Percentiles rank a stretch among this genome's conserved stretches.
Evolutionary conservation across 2,113 vertebrate genomes (phyloP).

Genomic region (Acrocephalus arundinaceus): DNA sequence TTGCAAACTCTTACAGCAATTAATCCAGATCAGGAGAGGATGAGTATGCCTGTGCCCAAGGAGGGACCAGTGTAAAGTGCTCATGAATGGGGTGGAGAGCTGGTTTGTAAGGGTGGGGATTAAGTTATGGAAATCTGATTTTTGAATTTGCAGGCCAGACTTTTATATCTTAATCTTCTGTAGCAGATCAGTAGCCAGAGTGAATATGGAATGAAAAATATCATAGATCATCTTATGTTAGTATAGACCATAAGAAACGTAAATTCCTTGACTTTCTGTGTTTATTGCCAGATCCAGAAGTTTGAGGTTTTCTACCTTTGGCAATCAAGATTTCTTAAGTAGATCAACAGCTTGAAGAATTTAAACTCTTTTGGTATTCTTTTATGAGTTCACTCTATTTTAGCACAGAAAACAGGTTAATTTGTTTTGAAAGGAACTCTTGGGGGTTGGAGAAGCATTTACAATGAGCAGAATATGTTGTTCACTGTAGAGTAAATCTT

Average conservation of each 20-base stretch:
- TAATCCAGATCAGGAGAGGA: neutral
- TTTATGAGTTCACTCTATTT: neutral
- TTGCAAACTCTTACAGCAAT: neutral
- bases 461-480: neutral
- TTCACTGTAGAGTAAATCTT: neutral
- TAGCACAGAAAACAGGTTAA: neutral
- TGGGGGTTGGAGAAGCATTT: fast-evolving
- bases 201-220: neutral
- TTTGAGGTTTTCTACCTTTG: neutral
- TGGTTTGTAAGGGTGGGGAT: neutral
- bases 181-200: neutral
- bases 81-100: neutral
- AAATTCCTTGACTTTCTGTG: neutral
- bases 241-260: neutral
- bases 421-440: neutral
- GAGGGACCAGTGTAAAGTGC: neutral
- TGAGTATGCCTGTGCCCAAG: neutral
- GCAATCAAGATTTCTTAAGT: neutral
- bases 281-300: neutral
- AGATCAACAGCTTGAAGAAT: neutral
- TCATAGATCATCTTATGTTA: neutral
- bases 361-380: neutral
- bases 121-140: neutral
- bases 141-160: neutral
- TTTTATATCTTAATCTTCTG: neutral